Evolutionary conservation across 2,797 vertebrate genomes (phyloP).

Genomic region (Austrolebias charrua): DNA sequence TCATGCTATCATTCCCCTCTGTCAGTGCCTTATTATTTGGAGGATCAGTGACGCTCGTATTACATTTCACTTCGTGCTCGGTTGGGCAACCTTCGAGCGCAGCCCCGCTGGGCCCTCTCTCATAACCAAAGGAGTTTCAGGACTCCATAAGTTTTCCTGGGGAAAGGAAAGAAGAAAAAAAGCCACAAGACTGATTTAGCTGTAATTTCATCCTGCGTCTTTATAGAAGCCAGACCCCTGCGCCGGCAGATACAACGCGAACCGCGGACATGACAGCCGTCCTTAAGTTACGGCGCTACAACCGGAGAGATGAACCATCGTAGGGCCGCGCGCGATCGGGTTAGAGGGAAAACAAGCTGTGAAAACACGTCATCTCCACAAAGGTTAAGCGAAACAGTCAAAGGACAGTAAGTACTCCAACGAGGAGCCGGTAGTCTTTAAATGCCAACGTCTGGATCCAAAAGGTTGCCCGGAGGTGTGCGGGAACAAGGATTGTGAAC

Average conservation of each 20-base stretch:
- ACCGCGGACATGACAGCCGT: constrained; percentile 62
- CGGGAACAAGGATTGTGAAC: too few relatives aligned
- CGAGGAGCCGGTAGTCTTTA: constrained; percentile 4
- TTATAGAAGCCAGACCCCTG: constrained; percentile 82
- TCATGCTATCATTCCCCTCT: constrained; percentile 92
- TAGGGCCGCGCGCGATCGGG: constrained; percentile 11
- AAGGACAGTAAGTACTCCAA: constrained; percentile 1
- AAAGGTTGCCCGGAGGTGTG: constrained; percentile 6
- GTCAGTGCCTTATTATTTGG: constrained; percentile 92
- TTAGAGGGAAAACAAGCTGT: constrained; percentile 9
- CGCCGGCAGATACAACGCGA: background rate
- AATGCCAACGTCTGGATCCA: background rate
- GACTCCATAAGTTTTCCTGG: constrained; percentile 87
- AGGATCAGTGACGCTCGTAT: constrained; percentile 90
- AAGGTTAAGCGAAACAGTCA: constrained; percentile 17
- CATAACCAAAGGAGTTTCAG: constrained; percentile 79
- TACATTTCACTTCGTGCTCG: constrained; percentile 76
- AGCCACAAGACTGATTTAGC: constrained; percentile 82
- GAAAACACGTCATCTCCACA: constrained; percentile 11
- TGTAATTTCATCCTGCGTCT: constrained; percentile 84
- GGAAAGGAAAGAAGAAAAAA: constrained; percentile 56
- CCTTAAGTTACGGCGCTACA: constrained; percentile 33
- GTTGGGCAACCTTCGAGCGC: constrained; percentile 57
- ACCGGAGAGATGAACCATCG: constrained; percentile 40
- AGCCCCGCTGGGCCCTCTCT: constrained; percentile 78